These are phyloP conservation scores for Phyllotreta striolata DNA, from an alignment of 2,888 invertebrate genomes.

Conservation along the genomic window DNA sequence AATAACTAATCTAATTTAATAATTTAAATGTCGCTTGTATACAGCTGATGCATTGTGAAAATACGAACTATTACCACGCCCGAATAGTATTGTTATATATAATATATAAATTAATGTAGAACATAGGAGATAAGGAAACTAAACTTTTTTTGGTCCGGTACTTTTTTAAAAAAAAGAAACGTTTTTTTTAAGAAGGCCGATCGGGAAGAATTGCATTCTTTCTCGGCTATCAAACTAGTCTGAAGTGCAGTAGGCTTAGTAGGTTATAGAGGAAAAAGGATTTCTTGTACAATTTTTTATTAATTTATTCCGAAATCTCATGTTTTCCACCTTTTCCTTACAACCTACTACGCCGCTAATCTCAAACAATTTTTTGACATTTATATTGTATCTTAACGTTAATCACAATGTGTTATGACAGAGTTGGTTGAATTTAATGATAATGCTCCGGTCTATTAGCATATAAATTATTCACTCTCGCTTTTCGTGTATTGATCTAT, in stretches of 20 bases:
- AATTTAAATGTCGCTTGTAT: constrained; percentile 13
- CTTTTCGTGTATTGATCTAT: too few relatives aligned
- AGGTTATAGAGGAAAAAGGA: constrained; percentile 32
- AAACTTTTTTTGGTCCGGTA: constrained; percentile 43
- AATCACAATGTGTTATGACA: constrained; percentile 30
- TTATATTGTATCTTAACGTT: constrained; percentile 37
- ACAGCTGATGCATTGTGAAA: constrained; percentile 7
- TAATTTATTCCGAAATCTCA: constrained; percentile 40
- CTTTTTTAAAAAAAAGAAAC: constrained; percentile 36
- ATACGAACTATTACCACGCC: constrained; percentile 21
- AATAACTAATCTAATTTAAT: constrained; percentile 11
- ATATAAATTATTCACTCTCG: too few relatives aligned
- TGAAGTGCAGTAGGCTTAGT: constrained; percentile 33
- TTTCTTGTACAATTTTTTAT: constrained; percentile 35
- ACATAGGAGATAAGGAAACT: constrained; percentile 54
- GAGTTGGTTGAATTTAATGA: constrained; percentile 5
- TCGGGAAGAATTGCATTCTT: constrained; percentile 27
- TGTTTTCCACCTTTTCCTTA: constrained; percentile 34
- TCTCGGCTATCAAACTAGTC: constrained; percentile 37
- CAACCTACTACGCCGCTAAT: constrained; percentile 32
- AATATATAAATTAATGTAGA: constrained; percentile 63
- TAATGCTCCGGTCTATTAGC: too few relatives aligned
- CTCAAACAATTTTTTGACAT: constrained; percentile 36
- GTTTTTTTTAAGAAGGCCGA: constrained; percentile 32
- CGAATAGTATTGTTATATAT: constrained; percentile 68